Evolutionary conservation across 2,113 vertebrate species (phyloP).

Genomic region (Herpailurus yagouaroundi): DNA sequence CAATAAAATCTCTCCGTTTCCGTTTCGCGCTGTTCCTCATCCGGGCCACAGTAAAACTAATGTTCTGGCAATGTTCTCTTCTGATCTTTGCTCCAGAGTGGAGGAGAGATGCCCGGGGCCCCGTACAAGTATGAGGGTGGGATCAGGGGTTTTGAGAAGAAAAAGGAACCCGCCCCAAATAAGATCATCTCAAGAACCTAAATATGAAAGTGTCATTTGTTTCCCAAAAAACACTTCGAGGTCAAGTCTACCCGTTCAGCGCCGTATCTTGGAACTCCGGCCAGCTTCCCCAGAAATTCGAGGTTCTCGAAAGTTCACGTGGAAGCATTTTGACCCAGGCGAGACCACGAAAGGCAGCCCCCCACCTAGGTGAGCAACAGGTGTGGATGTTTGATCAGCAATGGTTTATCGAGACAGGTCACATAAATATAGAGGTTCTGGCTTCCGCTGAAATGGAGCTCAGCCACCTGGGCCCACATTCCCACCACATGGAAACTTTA

Average conservation of each 20-base stretch:
- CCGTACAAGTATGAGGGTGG: background rate
- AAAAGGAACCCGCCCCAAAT: background rate
- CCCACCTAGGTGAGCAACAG: background rate
- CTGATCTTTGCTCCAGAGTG: slow-evolving; percentile 48
- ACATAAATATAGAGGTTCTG: background rate
- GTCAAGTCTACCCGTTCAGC: background rate
- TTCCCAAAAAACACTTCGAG: background rate
- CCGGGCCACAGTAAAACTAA: slow-evolving; percentile 33
- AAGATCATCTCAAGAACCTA: background rate
- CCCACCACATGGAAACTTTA: background rate
- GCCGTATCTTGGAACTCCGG: background rate
- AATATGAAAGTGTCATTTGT: background rate
- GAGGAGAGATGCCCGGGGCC: background rate
- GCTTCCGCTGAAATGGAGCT: background rate
- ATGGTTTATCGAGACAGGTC: background rate
- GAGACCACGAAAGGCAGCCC: background rate
- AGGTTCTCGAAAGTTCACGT: background rate
- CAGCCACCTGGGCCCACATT: background rate
- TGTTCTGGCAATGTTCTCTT: slow-evolving; percentile 57
- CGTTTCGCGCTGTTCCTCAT: background rate
- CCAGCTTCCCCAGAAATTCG: background rate
- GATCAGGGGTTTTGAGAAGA: background rate
- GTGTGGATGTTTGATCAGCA: background rate
- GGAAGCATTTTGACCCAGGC: background rate
- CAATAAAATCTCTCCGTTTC: background rate